These are phyloP conservation scores for Tiliqua scincoides DNA, from an alignment of 2,113 vertebrate species.

Conservation along the genomic window DNA sequence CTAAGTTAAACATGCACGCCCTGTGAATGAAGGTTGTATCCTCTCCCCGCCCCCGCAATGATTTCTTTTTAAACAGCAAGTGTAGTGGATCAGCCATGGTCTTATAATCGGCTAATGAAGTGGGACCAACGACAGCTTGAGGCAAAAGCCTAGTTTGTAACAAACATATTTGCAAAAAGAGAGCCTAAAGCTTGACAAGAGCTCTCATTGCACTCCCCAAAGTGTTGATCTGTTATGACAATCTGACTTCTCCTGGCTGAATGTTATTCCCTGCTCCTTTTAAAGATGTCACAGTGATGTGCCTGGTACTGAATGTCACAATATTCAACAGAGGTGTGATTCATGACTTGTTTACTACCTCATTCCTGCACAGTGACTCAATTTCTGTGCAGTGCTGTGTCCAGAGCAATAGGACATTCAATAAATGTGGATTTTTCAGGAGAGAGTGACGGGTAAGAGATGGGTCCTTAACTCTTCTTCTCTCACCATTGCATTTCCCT, in stretches of 20 bases:
- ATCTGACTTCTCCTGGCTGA: conserved; percentile 1
- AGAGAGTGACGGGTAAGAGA: no score
- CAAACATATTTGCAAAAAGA: conserved; percentile 13
- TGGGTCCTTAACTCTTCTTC: neutral
- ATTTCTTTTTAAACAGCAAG: conserved; percentile 12
- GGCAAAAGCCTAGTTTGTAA: conserved; percentile 23
- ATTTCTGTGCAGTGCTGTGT: neutral
- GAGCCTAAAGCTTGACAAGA: neutral
- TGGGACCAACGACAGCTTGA: neutral
- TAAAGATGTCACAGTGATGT: neutral
- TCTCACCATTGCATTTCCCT: neutral
- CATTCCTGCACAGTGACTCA: neutral
- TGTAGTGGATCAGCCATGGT: neutral
- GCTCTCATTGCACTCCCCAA: neutral
- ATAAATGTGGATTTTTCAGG: neutral
- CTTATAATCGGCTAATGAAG: conserved; percentile 21
- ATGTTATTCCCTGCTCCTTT: conserved; percentile 14
- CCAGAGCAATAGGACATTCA: neutral
- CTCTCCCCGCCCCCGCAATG: neutral
- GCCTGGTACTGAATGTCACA: neutral
- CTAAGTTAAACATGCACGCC: neutral
- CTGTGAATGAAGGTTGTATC: conserved; percentile 1
- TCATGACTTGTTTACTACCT: neutral
- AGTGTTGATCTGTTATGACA: neutral
- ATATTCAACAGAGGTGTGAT: neutral